Conservation (phyloP, 2,113 vertebrate genomes). For the Hiodon alosoides region DNA sequence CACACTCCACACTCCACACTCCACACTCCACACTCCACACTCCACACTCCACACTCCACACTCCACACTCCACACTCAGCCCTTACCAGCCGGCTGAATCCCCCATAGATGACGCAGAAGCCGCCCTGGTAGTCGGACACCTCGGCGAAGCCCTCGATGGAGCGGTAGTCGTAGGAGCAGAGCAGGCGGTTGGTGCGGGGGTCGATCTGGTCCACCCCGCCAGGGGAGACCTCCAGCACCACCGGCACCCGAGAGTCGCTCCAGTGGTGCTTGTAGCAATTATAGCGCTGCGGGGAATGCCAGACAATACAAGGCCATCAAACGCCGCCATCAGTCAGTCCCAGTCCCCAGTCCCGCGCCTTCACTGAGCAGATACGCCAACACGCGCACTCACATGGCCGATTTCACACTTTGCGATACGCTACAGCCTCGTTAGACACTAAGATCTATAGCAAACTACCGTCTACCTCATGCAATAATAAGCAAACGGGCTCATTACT, state of each 20-base stretch:
- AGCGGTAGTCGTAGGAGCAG: conserved; percentile 96
- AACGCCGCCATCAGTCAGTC: neutral
- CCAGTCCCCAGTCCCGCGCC: too few relatives aligned
- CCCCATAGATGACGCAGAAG: conserved; percentile 91
- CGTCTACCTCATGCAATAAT: too few relatives aligned
- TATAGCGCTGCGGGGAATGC: conserved; percentile 71
- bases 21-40: too few relatives aligned
- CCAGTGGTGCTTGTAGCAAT: conserved; percentile 98
- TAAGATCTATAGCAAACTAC: too few relatives aligned
- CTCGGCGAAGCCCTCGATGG: conserved; percentile 93
- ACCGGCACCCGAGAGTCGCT: conserved; percentile 81
- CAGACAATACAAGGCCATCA: neutral
- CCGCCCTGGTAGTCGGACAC: conserved; percentile 90
- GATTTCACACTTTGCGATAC: too few relatives aligned
- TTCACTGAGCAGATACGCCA: too few relatives aligned
- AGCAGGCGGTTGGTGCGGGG: conserved; percentile 84
- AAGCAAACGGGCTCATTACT: too few relatives aligned
- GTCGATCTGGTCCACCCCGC: conserved; percentile 94
- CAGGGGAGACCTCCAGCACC: conserved; percentile 90
- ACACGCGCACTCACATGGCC: too few relatives aligned
- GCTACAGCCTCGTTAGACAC: too few relatives aligned
- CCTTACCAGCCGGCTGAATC: conserved; percentile 88
- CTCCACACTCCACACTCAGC: too few relatives aligned
- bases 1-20: too few relatives aligned
- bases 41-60: too few relatives aligned